These are phyloP conservation scores for Podotricha telesiphe DNA, from an alignment of 2,888 invertebrate genomes.

Conservation along the genomic window DNA sequence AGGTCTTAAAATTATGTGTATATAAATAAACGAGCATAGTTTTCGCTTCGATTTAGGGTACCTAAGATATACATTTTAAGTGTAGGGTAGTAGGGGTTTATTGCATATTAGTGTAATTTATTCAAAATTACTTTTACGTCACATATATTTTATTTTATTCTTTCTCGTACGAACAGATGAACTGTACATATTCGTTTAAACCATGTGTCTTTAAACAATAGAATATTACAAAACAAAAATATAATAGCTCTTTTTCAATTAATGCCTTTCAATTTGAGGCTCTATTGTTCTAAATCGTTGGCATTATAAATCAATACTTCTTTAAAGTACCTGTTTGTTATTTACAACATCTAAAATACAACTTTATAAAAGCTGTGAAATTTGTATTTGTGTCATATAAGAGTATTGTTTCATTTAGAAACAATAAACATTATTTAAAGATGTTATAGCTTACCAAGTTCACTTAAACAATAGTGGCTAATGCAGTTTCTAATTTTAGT, in stretches of 20 bases:
- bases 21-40: too few relatives aligned
- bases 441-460: not conserved
- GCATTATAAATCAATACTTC: conserved; percentile 28
- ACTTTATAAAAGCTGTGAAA: conserved; percentile 11
- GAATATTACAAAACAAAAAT: conserved; percentile 11
- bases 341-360: conserved; percentile 22
- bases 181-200: not conserved
- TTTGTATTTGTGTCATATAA: not conserved
- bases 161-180: not conserved
- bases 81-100: too few relatives aligned
- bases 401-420: not conserved
- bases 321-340: conserved; percentile 18
- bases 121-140: too few relatives aligned
- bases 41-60: too few relatives aligned
- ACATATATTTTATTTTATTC: not conserved
- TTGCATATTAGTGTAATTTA: too few relatives aligned
- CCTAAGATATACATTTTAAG: too few relatives aligned
- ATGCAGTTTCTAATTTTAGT: too few relatives aligned
- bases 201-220: conserved; percentile 21
- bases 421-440: not conserved
- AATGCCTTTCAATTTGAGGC: conserved; percentile 17
- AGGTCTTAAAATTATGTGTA: too few relatives aligned
- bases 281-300: conserved; percentile 22
- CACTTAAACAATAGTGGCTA: not conserved
- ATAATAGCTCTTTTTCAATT: conserved; percentile 29